These are phyloP conservation scores for Tursiops truncatus DNA, from an alignment of 2,113 vertebrate genomes.

Conservation along the genomic window DNA sequence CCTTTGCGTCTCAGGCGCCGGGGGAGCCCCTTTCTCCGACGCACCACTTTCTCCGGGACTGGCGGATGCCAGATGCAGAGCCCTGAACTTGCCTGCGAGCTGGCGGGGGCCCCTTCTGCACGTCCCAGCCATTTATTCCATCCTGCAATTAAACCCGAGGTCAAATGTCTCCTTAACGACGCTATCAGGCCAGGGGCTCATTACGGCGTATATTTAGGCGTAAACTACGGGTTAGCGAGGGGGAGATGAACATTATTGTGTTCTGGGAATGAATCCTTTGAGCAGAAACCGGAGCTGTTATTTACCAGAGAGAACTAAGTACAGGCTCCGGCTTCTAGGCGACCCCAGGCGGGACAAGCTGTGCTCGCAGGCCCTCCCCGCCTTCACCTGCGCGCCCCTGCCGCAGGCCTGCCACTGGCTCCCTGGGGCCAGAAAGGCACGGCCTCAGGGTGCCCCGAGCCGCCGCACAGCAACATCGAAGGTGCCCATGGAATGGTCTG, in stretches of 20 bases:
- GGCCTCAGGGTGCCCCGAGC: neutral
- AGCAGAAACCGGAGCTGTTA: constrained; percentile 68
- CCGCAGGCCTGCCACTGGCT: neutral
- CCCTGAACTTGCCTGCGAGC: neutral
- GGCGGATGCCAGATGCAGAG: neutral
- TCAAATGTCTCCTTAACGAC: constrained; percentile 67
- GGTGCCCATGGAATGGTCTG: neutral
- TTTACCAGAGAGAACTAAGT: constrained; percentile 65
- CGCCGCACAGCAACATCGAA: accelerated
- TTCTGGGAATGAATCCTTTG: constrained; percentile 74
- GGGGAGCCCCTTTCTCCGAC: accelerated
- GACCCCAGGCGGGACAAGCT: constrained; percentile 36
- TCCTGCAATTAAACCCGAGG: constrained; percentile 72
- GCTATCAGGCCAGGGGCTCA: constrained; percentile 74
- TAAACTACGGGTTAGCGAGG: constrained; percentile 41
- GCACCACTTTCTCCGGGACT: neutral
- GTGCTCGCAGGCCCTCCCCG: neutral
- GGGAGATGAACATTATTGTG: constrained; percentile 71
- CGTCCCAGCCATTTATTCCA: neutral
- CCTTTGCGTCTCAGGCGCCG: neutral
- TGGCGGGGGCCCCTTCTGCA: neutral
- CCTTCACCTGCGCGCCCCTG: neutral
- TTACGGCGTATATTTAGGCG: constrained; percentile 72
- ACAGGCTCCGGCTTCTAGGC: constrained; percentile 45
- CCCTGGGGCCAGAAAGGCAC: neutral